These are phyloP conservation scores for Craniophora ligustri DNA, from an alignment of 2,888 invertebrate species.

Conservation along the genomic window DNA sequence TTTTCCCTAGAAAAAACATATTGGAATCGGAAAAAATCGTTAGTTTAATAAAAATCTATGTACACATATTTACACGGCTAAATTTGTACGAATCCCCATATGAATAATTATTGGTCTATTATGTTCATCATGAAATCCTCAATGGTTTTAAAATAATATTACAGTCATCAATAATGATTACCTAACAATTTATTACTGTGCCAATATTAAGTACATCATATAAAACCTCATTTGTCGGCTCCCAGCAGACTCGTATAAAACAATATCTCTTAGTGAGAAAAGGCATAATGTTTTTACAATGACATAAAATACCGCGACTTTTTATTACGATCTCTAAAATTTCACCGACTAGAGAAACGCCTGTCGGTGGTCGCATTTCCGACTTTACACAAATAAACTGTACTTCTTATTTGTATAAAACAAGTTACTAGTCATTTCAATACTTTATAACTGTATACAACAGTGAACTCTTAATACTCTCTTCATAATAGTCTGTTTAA, in stretches of 20 bases:
- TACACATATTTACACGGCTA: too few species aligned
- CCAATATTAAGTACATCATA: conserved; percentile 33
- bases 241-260: conserved; percentile 31
- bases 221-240: conserved; percentile 43
- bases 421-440: conserved; percentile 13
- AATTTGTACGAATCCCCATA: too few species aligned
- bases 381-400: conserved; percentile 46
- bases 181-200: conserved; percentile 29
- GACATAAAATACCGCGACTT: conserved; percentile 41
- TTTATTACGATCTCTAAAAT: conserved; percentile 48
- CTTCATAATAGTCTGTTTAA: too few species aligned
- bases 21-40: too few species aligned
- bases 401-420: conserved; percentile 10
- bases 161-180: conserved; percentile 1
- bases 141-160: not conserved
- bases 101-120: too few species aligned
- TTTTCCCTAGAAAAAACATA: too few species aligned
- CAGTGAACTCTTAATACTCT: too few species aligned
- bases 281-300: conserved; percentile 50
- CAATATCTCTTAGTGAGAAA: conserved; percentile 35
- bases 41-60: too few species aligned
- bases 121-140: too few species aligned
- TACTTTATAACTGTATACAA: conserved; percentile 16
- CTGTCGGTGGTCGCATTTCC: conserved; percentile 41
- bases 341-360: conserved; percentile 23